Percentiles rank a stretch among this genome's conserved stretches.
Conservation (phyloP, 1,140 invertebrate genomes). For the Dendroctonus valens region DNA sequence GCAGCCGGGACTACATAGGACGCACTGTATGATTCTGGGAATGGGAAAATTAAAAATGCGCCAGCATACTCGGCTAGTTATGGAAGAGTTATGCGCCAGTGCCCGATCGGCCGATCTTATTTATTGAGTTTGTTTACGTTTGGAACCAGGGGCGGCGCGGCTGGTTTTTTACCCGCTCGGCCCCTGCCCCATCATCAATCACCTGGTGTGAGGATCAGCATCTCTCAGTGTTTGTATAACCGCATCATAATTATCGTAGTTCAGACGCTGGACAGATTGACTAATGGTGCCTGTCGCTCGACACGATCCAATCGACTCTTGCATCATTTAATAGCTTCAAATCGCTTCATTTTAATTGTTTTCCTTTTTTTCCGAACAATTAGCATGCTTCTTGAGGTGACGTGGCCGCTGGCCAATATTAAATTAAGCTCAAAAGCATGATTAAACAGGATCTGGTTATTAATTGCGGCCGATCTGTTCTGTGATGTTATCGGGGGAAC, state of each 20-base stretch:
- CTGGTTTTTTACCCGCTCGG: slow-evolving; percentile 4
- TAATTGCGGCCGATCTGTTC: too few relatives aligned
- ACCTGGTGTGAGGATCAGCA: slow-evolving; percentile 29
- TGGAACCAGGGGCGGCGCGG: slow-evolving; percentile 10
- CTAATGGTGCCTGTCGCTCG: slow-evolving; percentile 15
- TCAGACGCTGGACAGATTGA: slow-evolving; percentile 22
- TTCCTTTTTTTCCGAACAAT: too few relatives aligned
- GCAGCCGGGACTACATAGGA: slow-evolving; percentile 16
- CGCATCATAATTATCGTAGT: slow-evolving; percentile 29
- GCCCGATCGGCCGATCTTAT: slow-evolving; percentile 7
- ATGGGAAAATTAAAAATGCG: slow-evolving; percentile 27
- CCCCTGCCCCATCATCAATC: slow-evolving; percentile 9
- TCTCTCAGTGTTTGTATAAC: slow-evolving; percentile 29
- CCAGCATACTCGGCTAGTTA: slow-evolving; percentile 20
- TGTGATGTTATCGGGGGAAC: too few relatives aligned
- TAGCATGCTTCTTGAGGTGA: too few relatives aligned
- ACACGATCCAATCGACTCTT: slow-evolving; percentile 26
- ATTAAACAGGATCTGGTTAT: too few relatives aligned
- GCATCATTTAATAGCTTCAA: slow-evolving; percentile 3
- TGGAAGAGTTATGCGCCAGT: slow-evolving; percentile 22
- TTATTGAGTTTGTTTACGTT: slow-evolving; percentile 32
- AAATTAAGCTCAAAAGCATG: too few relatives aligned
- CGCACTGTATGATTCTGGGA: slow-evolving; percentile 31
- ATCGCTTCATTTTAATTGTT: too few relatives aligned
- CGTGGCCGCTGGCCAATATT: too few relatives aligned